Evolutionary conservation across 2,797 vertebrate genomes (phyloP).

Genomic region (Muscicapa striata): DNA sequence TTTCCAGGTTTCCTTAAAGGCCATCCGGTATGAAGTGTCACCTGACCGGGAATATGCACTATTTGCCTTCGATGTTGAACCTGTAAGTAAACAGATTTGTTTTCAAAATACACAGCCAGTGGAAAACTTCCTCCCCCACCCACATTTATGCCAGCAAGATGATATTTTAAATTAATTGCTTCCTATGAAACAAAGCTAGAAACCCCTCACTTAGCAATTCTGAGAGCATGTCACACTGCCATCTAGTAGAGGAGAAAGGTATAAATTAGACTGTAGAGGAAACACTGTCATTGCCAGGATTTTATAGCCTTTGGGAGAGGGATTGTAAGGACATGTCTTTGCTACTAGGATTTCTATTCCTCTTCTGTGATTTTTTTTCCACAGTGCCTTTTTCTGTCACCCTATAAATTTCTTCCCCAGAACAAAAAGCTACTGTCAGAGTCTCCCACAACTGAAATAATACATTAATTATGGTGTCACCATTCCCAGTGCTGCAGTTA

Average conservation of each 20-base stretch:
- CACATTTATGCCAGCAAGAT: not conserved
- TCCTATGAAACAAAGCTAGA: not conserved
- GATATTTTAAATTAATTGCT: not conserved
- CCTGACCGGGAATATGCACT: slow-evolving; percentile 90
- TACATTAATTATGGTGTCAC: slow-evolving; percentile 45
- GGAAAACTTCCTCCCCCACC: not conserved
- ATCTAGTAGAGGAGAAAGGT: slow-evolving; percentile 65
- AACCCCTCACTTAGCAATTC: not conserved
- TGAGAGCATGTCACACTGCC: slow-evolving; percentile 55
- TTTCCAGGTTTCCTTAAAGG: slow-evolving; percentile 86
- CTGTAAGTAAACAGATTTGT: slow-evolving; percentile 80
- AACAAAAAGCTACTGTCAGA: slow-evolving; percentile 44
- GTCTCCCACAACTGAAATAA: slow-evolving; percentile 55
- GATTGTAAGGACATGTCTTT: slow-evolving; percentile 20
- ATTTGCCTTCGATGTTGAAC: slow-evolving; percentile 88
- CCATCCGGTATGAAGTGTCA: slow-evolving; percentile 89
- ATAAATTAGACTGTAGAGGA: not conserved
- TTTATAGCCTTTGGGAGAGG: slow-evolving; percentile 7
- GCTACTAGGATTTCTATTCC: slow-evolving; percentile 11
- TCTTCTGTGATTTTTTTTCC: not conserved
- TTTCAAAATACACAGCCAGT: not conserved
- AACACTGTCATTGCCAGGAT: not conserved
- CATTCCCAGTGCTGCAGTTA: slow-evolving; percentile 32
- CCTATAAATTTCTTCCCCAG: slow-evolving; percentile 52
- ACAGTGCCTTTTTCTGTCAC: not conserved